phyloP scores from a whole-genome alignment of 2,113 vertebrate species.

The Hucho hucho region DNA sequence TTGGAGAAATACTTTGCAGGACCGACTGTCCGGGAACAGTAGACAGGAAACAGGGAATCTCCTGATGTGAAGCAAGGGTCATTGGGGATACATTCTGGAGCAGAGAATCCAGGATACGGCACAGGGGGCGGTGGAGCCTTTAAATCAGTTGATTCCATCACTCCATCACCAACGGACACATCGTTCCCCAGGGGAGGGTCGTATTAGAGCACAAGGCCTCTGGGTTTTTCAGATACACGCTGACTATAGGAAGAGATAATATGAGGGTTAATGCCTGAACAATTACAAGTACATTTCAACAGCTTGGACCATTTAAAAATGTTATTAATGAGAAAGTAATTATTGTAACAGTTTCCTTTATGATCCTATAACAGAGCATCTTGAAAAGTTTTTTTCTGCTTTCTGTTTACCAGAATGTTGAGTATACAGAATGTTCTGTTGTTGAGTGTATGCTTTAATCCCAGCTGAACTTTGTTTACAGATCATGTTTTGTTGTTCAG shows the following conservation, averaged over 20 bases:
- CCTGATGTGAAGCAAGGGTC: slow-evolving; percentile 39
- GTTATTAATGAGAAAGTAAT: background rate
- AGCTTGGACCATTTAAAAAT: too few species aligned
- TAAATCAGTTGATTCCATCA: background rate
- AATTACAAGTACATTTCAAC: too few species aligned
- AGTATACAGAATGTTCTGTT: slow-evolving; percentile 1
- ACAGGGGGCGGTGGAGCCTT: slow-evolving; percentile 23
- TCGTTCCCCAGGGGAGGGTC: too few species aligned
- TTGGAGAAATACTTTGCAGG: slow-evolving; percentile 16
- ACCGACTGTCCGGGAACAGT: slow-evolving; percentile 26
- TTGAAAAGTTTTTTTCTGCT: background rate
- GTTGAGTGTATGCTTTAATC: slow-evolving; percentile 9
- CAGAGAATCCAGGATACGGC: slow-evolving; percentile 35
- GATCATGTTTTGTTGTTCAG: slow-evolving; percentile 11
- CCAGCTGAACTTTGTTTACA: slow-evolving; percentile 13
- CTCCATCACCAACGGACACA: background rate
- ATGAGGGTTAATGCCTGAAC: too few species aligned
- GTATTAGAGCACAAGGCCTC: too few species aligned
- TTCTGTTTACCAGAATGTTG: slow-evolving; percentile 19
- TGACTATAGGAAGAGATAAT: too few species aligned
- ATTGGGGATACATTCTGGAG: slow-evolving; percentile 16
- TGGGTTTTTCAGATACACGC: too few species aligned
- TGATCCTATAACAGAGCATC: background rate
- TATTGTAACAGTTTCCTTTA: background rate
- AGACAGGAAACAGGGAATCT: slow-evolving; percentile 20